Conservation (phyloP, 2,888 invertebrate genomes). For the Pristionchus entomophagus region DNA sequence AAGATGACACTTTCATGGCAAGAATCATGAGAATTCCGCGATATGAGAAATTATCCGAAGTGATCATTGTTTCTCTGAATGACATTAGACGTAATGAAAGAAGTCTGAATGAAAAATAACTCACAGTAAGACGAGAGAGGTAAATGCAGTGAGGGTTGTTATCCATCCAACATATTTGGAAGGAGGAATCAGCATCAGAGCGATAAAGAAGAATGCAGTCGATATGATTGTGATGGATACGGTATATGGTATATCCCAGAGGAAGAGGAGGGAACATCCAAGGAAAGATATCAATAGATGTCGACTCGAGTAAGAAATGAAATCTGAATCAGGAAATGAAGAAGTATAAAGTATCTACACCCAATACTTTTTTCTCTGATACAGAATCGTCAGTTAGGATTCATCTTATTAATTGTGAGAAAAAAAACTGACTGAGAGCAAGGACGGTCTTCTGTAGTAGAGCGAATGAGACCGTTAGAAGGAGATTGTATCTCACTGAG, state of each 20-base stretch:
- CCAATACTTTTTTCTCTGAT: too few species aligned
- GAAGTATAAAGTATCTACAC: too few species aligned
- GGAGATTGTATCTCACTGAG: slow-evolving; percentile 42
- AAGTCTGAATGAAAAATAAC: not conserved
- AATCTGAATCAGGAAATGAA: slow-evolving; percentile 28
- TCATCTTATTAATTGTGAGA: too few species aligned
- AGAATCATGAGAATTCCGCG: slow-evolving; percentile 46
- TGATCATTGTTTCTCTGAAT: slow-evolving; percentile 10
- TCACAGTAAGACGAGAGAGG: slow-evolving; percentile 4
- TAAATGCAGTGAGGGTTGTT: not conserved
- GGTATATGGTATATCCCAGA: slow-evolving; percentile 39
- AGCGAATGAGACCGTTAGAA: slow-evolving; percentile 33
- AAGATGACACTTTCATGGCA: slow-evolving; percentile 41
- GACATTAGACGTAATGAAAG: not conserved
- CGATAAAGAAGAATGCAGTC: not conserved
- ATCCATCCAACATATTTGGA: slow-evolving; percentile 27
- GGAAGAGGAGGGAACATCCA: slow-evolving; percentile 8
- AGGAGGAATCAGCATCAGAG: not conserved
- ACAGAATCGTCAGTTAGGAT: too few species aligned
- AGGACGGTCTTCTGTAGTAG: slow-evolving; percentile 10
- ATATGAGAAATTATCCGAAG: not conserved
- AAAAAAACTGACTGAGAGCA: slow-evolving; percentile 12
- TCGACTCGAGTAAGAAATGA: not conserved
- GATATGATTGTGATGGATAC: slow-evolving; percentile 33
- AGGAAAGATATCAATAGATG: slow-evolving; percentile 22